Percentiles rank a stretch among this genome's conserved stretches.
phyloP scores from a whole-genome alignment of 92 coral and sea anemone species.

The Zoanthus gigantus region DNA sequence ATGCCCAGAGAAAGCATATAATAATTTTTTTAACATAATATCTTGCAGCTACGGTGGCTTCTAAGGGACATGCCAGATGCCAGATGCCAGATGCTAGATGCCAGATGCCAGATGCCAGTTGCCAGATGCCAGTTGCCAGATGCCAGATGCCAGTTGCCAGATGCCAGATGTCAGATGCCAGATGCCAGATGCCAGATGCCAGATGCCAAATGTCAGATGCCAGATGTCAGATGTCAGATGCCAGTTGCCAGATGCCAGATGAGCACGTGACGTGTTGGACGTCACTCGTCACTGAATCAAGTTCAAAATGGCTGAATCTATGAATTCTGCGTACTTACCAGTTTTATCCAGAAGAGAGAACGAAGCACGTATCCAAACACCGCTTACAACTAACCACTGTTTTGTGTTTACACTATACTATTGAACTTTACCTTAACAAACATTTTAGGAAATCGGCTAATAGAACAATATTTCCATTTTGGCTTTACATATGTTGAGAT shows the following conservation, averaged over 20 bases:
- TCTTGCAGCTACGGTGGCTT: neutral
- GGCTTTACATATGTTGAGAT: constrained; percentile 24
- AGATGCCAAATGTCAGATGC: too few species aligned
- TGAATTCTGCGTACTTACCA: constrained; percentile 23
- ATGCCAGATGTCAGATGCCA: too few species aligned
- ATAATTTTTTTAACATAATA: neutral
- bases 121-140: too few species aligned
- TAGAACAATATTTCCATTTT: constrained; percentile 26
- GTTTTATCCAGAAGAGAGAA: neutral
- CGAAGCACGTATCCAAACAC: neutral
- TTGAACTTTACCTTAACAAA: constrained; percentile 23
- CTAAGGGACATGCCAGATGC: neutral
- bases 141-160: too few species aligned
- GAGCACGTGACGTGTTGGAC: neutral
- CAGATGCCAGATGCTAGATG: neutral
- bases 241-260: neutral
- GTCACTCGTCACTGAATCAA: constrained; percentile 8
- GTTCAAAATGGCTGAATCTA: constrained; percentile 13
- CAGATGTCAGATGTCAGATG: too few species aligned
- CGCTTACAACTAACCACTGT: neutral
- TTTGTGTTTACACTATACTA: constrained; percentile 1
- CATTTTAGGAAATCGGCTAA: constrained; percentile 21
- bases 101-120: too few species aligned
- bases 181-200: too few species aligned
- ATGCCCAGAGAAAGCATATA: constrained; percentile 4